These are phyloP conservation scores for Drosophila quasianomalipes DNA, from an alignment of 2,888 invertebrate species.

Conservation along the genomic window DNA sequence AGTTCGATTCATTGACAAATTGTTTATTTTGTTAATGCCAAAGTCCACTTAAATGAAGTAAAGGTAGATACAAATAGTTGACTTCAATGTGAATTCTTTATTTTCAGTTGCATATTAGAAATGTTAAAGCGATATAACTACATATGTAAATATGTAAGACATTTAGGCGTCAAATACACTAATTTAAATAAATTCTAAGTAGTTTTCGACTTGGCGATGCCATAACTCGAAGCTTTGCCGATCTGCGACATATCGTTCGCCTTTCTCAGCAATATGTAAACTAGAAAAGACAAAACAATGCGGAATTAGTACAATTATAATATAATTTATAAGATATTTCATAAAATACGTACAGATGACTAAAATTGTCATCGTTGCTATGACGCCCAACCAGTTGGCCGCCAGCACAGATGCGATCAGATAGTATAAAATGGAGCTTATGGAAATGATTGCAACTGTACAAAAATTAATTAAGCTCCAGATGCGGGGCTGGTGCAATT, in stretches of 20 bases:
- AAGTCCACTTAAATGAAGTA: conserved; percentile 26
- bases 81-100: conserved; percentile 24
- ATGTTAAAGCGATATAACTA: conserved; percentile 8
- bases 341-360: conserved; percentile 38
- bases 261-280: conserved; percentile 42
- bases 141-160: not conserved
- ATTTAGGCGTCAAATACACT: not conserved
- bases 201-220: conserved; percentile 37
- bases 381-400: conserved; percentile 56
- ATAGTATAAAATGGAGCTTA: conserved; percentile 40
- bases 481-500: conserved; percentile 87
- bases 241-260: conserved; percentile 58
- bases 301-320: not conserved
- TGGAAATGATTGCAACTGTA: conserved; percentile 86
- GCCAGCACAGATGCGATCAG: conserved; percentile 46
- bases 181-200: conserved; percentile 20
- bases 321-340: not conserved
- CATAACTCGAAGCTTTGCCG: conserved; percentile 60
- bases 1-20: conserved; percentile 30
- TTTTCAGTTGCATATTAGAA: conserved; percentile 26
- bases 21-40: conserved; percentile 14
- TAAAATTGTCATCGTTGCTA: conserved; percentile 24
- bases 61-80: not conserved
- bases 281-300: conserved; percentile 20
- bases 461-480: conserved; percentile 90